A percentile compares a stretch with the other conserved stretches of the same genome.
These are phyloP conservation scores for Pogonocherus hispidulus DNA, from an alignment of 2,888 invertebrate species.

Conservation along the genomic window DNA sequence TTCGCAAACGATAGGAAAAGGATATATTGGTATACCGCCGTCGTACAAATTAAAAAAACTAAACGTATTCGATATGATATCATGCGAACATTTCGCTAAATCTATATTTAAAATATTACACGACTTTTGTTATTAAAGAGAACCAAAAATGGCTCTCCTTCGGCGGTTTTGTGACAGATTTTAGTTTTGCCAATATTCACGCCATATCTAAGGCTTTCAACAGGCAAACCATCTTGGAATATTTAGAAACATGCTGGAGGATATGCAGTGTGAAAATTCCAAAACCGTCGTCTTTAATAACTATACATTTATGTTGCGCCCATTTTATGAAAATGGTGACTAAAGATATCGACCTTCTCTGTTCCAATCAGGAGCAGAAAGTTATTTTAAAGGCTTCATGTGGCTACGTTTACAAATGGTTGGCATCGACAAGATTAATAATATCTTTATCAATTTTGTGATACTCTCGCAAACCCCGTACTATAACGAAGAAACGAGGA, in stretches of 20 bases:
- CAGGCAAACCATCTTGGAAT: slow-evolving; percentile 23
- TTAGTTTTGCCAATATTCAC: slow-evolving; percentile 40
- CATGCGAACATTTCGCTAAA: slow-evolving; percentile 29
- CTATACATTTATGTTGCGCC: slow-evolving; percentile 31
- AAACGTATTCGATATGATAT: slow-evolving; percentile 32
- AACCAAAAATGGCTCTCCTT: slow-evolving; percentile 37
- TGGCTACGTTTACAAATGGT: no score
- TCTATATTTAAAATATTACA: slow-evolving; percentile 35
- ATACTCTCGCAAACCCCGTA: no score
- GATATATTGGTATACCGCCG: slow-evolving; percentile 32
- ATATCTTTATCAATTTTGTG: no score
- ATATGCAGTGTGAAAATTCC: not conserved
- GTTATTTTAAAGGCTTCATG: not conserved
- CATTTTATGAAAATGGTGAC: slow-evolving; percentile 36
- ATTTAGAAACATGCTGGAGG: slow-evolving; percentile 16
- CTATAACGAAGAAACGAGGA: no score
- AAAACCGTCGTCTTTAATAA: not conserved
- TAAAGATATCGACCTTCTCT: slow-evolving; percentile 24
- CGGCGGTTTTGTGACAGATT: slow-evolving; percentile 36
- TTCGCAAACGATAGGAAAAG: slow-evolving; percentile 14
- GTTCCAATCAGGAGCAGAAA: not conserved
- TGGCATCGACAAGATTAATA: no score
- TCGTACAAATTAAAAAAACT: slow-evolving; percentile 5
- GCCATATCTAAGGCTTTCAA: slow-evolving; percentile 30
- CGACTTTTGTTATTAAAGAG: slow-evolving; percentile 27